Percentiles rank a stretch among this genome's conserved stretches.
phyloP scores from a whole-genome alignment of 2,888 invertebrate genomes.

The Dicycla oo region DNA sequence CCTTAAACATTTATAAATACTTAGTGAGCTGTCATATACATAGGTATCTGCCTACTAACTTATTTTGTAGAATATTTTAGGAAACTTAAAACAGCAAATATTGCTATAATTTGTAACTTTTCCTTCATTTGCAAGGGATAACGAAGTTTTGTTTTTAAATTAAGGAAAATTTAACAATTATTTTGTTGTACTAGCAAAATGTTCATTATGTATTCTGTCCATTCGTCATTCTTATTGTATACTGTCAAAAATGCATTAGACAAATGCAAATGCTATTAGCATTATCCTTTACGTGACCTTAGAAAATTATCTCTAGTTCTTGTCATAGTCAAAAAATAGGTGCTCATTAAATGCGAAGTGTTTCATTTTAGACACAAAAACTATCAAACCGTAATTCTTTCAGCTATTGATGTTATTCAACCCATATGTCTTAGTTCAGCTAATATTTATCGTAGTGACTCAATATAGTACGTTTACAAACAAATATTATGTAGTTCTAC shows the following conservation, averaged over 20 bases:
- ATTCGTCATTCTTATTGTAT: slow-evolving; percentile 40
- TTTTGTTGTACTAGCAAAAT: slow-evolving; percentile 22
- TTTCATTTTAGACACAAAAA: slow-evolving; percentile 7
- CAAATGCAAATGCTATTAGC: slow-evolving; percentile 33
- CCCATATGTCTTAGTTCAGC: not conserved
- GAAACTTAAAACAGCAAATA: slow-evolving; percentile 20
- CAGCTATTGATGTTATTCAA: not conserved
- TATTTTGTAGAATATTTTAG: slow-evolving; percentile 19
- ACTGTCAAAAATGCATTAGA: slow-evolving; percentile 43
- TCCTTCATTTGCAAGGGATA: slow-evolving; percentile 42
- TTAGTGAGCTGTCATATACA: not conserved
- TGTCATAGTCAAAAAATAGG: slow-evolving; percentile 15
- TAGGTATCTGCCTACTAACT: not conserved
- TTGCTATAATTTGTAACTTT: slow-evolving; percentile 31
- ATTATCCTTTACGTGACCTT: slow-evolving; percentile 47
- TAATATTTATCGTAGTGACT: slow-evolving; percentile 6
- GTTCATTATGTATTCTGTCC: slow-evolving; percentile 35
- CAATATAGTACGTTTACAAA: slow-evolving; percentile 41
- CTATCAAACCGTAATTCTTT: not conserved
- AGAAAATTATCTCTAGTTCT: slow-evolving; percentile 28
- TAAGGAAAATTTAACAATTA: slow-evolving; percentile 44
- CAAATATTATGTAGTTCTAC: slow-evolving; percentile 36
- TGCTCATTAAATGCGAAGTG: not conserved
- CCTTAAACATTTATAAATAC: slow-evolving; percentile 28
- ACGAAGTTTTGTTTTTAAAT: slow-evolving; percentile 44